Evolutionary conservation across 2,113 vertebrate species (phyloP), one percentile per base, ranked within the genome.

Genomic region (Ophthalmolycus amberensis): DNA sequence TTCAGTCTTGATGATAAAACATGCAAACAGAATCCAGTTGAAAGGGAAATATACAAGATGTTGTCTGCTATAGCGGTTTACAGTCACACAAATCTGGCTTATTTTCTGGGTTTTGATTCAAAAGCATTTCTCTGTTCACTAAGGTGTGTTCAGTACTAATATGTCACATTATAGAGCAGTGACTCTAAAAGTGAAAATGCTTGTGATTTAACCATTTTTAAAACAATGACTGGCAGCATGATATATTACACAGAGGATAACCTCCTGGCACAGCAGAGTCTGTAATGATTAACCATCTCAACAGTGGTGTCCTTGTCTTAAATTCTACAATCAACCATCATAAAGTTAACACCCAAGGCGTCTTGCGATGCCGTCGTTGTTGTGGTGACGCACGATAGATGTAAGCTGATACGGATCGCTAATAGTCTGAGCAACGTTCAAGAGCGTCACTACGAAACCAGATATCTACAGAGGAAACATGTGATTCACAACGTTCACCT

Each of bases 341-440:
- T 85, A 87, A 89, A 86, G 88, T 83, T 80, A 94, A 90, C 83
- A 27, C 82, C 34, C 37, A 67, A 84, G 71, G 63, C 5, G 22
- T 90, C 91, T 80, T 87, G 37, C 89, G 87, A 90, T 83, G 78
- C 54, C 46, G 59, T 58, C 62, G 4, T 50, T 3, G 15, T 54
- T 3, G 29, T 12, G 38, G 64, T 94, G 93, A 95, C 88, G 86
- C 92, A 94, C 82, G 73, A 64, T 73, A 79, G 78, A 72, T 34
- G 52, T n/a, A 44, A 72, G 29, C 68, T 89, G 88, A 93, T 86
- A 92, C 91, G 52, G 12, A 8, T 29, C 29, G 0, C 65, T 18
- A 32, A 83, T 54, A 38, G 60, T 46, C 29, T 46, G 46, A 29
- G 40, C 80, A 76, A 83, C 20, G 52, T 81, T 79, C 77, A 84